phyloP scores from a whole-genome alignment of 2,888 invertebrate genomes.

The Andrena bucephala region DNA sequence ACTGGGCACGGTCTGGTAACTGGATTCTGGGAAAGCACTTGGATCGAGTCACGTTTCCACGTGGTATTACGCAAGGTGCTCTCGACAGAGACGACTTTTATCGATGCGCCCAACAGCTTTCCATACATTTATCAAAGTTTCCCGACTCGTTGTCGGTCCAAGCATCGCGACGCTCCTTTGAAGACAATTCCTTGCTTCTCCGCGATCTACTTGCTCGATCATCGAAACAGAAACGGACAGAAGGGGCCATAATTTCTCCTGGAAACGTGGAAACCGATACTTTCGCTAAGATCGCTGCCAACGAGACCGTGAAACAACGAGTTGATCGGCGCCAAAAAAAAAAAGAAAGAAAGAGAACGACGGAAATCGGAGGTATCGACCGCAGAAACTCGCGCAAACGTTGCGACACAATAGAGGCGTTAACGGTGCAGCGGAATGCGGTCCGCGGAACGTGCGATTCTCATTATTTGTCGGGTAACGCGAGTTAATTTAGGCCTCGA shows the following conservation, averaged over 20 bases:
- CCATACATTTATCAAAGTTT: not conserved
- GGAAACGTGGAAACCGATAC: slow-evolving; percentile 20
- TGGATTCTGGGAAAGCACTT: slow-evolving; percentile 50
- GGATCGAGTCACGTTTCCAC: slow-evolving; percentile 60
- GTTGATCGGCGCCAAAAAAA: slow-evolving; percentile 36
- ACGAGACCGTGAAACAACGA: slow-evolving; percentile 30
- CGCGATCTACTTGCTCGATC: slow-evolving; percentile 11
- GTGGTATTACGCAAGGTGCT: slow-evolving; percentile 46
- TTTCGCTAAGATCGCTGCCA: slow-evolving; percentile 34
- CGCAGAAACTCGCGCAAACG: not conserved
- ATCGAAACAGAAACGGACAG: not conserved
- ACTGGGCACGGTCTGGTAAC: slow-evolving; percentile 38
- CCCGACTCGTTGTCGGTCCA: not conserved
- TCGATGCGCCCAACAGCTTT: not conserved
- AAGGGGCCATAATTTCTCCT: slow-evolving; percentile 7
- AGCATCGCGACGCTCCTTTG: not conserved
- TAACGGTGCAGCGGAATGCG: slow-evolving; percentile 6
- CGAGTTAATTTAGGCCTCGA: slow-evolving; percentile 39
- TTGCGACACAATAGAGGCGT: slow-evolving; percentile 26
- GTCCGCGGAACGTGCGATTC: slow-evolving; percentile 12
- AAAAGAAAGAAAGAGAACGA: not conserved
- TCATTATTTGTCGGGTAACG: slow-evolving; percentile 25
- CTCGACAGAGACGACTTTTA: slow-evolving; percentile 39
- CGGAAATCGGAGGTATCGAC: slow-evolving; percentile 21
- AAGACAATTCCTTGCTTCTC: not conserved